Conservation (phyloP, 2,113 vertebrate species). For the Nettapus auritus region DNA sequence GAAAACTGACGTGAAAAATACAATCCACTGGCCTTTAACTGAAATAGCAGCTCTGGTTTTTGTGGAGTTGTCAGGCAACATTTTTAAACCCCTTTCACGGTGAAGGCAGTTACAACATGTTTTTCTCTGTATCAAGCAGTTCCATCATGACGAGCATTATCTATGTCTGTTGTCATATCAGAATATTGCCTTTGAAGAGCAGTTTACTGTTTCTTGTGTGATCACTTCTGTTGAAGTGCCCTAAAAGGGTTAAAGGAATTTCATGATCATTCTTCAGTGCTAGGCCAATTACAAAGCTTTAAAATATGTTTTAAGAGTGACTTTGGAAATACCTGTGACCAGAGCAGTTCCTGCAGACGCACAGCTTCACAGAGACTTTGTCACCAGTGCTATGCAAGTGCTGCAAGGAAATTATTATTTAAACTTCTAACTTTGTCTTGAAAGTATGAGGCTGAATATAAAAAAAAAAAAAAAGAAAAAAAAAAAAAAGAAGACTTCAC, state of each 20-base stretch:
- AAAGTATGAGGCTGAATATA: not conserved
- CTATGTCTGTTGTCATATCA: constrained; percentile 26
- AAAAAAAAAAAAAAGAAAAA: not conserved
- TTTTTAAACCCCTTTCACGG: constrained; percentile 18
- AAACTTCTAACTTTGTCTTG: not conserved
- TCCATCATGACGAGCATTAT: constrained; percentile 44
- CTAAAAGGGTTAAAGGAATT: constrained; percentile 32
- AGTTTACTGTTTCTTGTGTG: constrained; percentile 7
- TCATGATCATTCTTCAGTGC: not conserved
- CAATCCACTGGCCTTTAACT: constrained; percentile 47
- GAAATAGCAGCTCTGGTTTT: constrained; percentile 36
- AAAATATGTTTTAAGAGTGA: not conserved
- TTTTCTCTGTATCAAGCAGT: constrained; percentile 48
- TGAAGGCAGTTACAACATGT: constrained; percentile 49
- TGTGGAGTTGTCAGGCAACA: constrained; percentile 55
- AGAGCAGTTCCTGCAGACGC: not conserved
- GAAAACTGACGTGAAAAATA: constrained; percentile 62
- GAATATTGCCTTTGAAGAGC: constrained; percentile 34
- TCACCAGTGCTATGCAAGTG: not conserved
- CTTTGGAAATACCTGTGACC: not conserved
- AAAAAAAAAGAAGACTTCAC: not conserved
- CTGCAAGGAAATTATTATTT: not conserved
- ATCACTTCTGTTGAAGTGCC: not conserved
- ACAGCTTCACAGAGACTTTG: not conserved
- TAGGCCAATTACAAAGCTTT: not conserved